Percentiles rank a stretch among this genome's conserved stretches.
Conservation (phyloP, 2,888 invertebrate genomes). For the Himalopsyche anomala region DNA sequence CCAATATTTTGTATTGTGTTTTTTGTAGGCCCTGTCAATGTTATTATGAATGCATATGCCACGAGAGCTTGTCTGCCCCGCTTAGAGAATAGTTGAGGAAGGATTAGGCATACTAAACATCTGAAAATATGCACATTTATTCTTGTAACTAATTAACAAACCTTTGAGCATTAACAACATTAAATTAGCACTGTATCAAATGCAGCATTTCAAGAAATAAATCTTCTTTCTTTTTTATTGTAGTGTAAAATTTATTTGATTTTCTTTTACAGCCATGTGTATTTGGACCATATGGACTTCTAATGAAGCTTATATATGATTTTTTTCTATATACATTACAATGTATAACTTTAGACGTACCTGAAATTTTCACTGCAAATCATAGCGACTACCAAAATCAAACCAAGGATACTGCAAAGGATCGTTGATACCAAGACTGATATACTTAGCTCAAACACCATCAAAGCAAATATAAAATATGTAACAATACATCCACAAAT, state of each 20-base stretch:
- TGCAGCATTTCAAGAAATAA: no score
- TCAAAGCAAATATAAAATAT: slow-evolving; percentile 45
- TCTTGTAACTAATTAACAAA: not conserved
- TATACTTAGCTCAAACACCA: slow-evolving; percentile 46
- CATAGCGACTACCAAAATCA: not conserved
- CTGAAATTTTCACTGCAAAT: not conserved
- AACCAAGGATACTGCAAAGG: not conserved
- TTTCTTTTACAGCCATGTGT: no score
- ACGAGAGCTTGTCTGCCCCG: slow-evolving; percentile 29
- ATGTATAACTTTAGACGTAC: not conserved
- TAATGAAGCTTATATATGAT: no score
- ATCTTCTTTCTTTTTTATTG: no score
- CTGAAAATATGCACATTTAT: not conserved
- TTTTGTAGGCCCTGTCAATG: slow-evolving; percentile 24
- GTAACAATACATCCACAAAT: slow-evolving; percentile 46
- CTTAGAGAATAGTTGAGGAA: slow-evolving; percentile 36
- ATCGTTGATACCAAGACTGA: slow-evolving; percentile 31
- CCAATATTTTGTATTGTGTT: slow-evolving; percentile 23
- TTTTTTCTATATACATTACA: no score
- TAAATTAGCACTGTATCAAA: no score
- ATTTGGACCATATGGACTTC: no score
- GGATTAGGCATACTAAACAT: not conserved
- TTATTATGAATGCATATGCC: slow-evolving; percentile 27
- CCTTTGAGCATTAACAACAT: not conserved
- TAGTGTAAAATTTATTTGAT: no score